Evolutionary conservation across 2,113 vertebrate genomes (phyloP), one percentile per base, ranked within the genome.

Genomic region (Morone saxatilis): DNA sequence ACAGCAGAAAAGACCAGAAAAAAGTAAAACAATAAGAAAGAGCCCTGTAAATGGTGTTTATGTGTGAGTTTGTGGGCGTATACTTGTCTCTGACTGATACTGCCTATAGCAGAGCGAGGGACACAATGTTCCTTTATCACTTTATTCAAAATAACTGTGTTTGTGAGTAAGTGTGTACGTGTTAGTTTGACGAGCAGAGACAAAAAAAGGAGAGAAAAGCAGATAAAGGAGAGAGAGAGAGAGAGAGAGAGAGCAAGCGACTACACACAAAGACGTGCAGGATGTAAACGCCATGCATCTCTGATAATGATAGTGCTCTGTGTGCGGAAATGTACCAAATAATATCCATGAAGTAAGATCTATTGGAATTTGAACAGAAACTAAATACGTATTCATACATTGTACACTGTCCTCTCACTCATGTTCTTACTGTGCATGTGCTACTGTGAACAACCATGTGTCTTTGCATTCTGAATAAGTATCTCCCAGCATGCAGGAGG

Each of bases 391-490:
- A 84, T 31, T 31, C 10, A 68, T 59, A 25, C 31, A 61, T 71
- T 59, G 41, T 54, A 68, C 57, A n/a, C 71, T 54, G 51, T 53
- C 43, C 41, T 36, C 11, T 62, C 51, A 51, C 57, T 59, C 13
- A 22, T 19, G 57, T 12, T 63, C 12, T 10, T 60, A 0, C 17
- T 63, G 36, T 22, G 41, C 12, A 12, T 73, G 57, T 36, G 31
- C 40, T 17, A 43, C 78, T 80, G 71, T 38, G 56, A 84, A 66
- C 69, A 77, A 62, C 79, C 38, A 67, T 67, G 75, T 63, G 54
- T 56, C 81, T 89, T 86, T 68, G 56, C 87, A 57, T 74, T 63
- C 7, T 70, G 72, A 82, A 80, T 87, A 84, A 80, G 85, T 83
- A 63, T 74, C 76, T 88, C 87, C 9, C 86, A 85, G 86, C 80